Evolutionary conservation across 2,888 invertebrate species (phyloP).

Genomic region (Oscheius onirici): DNA sequence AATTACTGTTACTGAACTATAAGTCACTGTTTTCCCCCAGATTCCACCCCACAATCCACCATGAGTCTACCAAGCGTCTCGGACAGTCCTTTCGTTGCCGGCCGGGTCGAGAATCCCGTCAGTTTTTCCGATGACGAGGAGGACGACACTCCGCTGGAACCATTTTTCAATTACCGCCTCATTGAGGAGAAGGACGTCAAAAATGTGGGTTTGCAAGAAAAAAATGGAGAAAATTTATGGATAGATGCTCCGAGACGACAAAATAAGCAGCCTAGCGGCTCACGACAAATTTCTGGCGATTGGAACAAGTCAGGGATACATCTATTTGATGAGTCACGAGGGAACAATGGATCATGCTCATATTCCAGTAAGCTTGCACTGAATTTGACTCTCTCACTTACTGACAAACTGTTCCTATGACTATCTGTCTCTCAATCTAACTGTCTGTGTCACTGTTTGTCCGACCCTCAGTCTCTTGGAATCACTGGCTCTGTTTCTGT

Average conservation of each 20-base stretch:
- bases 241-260: slow-evolving; percentile 52
- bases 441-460: too few relatives aligned
- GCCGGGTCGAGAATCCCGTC: background rate
- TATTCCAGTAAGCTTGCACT: slow-evolving; percentile 50
- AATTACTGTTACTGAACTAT: too few relatives aligned
- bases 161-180: slow-evolving; percentile 67
- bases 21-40: background rate
- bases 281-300: slow-evolving; percentile 69
- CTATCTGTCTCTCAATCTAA: too few relatives aligned
- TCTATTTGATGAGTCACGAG: slow-evolving; percentile 67
- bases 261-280: slow-evolving; percentile 63
- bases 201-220: slow-evolving; percentile 6
- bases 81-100: background rate
- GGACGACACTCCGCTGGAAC: slow-evolving; percentile 59
- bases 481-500: too few relatives aligned
- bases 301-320: slow-evolving; percentile 61
- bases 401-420: too few relatives aligned
- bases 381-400: too few relatives aligned
- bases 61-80: background rate
- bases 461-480: too few relatives aligned
- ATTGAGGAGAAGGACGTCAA: slow-evolving; percentile 43
- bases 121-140: slow-evolving; percentile 40
- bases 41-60: background rate
- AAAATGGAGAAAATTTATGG: background rate
- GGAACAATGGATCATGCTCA: slow-evolving; percentile 61